Evolutionary conservation across 1,140 invertebrate genomes (phyloP).

Genomic region (Drosophila leontia): DNA sequence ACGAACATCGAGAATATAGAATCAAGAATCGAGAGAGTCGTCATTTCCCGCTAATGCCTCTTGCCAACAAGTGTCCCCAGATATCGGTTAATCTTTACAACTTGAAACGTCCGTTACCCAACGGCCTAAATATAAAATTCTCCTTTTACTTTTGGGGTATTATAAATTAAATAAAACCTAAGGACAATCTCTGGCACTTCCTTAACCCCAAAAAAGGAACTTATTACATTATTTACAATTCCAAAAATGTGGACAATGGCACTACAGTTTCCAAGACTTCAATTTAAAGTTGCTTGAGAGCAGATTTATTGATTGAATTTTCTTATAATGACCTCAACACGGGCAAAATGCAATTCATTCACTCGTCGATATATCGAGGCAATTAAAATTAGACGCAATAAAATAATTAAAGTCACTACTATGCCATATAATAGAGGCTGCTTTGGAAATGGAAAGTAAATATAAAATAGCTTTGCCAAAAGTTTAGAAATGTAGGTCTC

Average conservation of each 20-base stretch:
- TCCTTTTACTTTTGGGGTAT: no score
- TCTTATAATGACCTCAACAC: neutral
- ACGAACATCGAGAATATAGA: slow-evolving; percentile 2
- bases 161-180: slow-evolving; percentile 10
- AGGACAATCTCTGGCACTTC: neutral
- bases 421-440: neutral
- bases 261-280: no score
- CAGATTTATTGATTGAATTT: neutral
- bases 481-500: neutral
- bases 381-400: slow-evolving; percentile 15
- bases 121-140: slow-evolving; percentile 29
- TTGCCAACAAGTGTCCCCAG: slow-evolving; percentile 26
- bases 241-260: no score
- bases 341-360: neutral
- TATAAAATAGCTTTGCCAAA: neutral
- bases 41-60: neutral
- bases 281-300: neutral
- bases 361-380: neutral
- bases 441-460: slow-evolving; percentile 2
- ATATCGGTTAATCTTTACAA: slow-evolving; percentile 37
- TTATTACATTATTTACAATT: no score
- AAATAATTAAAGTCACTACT: neutral
- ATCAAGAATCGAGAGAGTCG: neutral
- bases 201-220: neutral
- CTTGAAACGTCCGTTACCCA: slow-evolving; percentile 26